These are phyloP conservation scores for Chydorus sphaericus DNA, from an alignment of 2,888 invertebrate genomes.

Conservation along the genomic window DNA sequence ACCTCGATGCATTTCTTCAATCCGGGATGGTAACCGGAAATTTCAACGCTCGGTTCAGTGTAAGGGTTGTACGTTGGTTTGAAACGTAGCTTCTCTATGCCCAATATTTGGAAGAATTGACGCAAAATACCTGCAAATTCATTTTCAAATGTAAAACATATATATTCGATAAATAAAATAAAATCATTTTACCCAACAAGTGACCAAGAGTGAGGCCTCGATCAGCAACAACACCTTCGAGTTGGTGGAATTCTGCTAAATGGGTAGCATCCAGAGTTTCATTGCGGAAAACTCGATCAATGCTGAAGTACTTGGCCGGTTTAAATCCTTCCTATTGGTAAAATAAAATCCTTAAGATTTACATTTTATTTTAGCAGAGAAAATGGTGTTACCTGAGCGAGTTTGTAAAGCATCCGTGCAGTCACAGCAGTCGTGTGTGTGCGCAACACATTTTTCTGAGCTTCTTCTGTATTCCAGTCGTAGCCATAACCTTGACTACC, in stretches of 20 bases:
- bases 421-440: conserved; percentile 98
- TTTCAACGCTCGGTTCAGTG: conserved; percentile 99
- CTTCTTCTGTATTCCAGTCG: conserved; percentile 89
- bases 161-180: neutral
- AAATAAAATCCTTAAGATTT: neutral
- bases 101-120: conserved; percentile 82
- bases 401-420: conserved; percentile 78
- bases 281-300: conserved; percentile 95
- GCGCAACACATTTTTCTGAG: conserved; percentile 84
- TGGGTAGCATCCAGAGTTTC: conserved; percentile 98
- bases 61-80: conserved; percentile 99
- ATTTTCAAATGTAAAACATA: neutral
- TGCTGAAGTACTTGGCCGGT: conserved; percentile 92
- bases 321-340: conserved; percentile 42
- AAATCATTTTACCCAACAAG: conserved; percentile 45
- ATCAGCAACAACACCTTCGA: conserved; percentile 92
- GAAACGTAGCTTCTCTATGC: conserved; percentile 71
- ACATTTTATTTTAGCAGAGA: neutral
- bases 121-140: conserved; percentile 53
- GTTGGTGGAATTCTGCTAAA: conserved; percentile 95
- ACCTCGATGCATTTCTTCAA: conserved; percentile 68
- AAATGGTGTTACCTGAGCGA: conserved; percentile 47
- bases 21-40: conserved; percentile 89
- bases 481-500: conserved; percentile 83
- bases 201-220: conserved; percentile 77